Percentiles rank a stretch among this genome's conserved stretches.
phyloP scores from a whole-genome alignment of 2,797 vertebrate species.

The Dendrocincla tyrannina region DNA sequence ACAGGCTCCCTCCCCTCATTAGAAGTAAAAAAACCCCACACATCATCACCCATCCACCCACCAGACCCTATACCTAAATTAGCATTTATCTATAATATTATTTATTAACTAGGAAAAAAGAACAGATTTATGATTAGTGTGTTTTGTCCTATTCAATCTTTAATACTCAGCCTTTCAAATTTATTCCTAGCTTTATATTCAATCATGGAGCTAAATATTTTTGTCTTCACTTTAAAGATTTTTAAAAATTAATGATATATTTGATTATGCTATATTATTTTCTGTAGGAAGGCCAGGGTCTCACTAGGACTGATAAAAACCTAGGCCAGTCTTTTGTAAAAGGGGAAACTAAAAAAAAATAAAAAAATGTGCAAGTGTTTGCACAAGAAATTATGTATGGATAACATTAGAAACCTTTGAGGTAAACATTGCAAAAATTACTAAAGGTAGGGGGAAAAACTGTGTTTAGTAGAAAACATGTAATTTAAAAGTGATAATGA shows the following conservation, averaged over 20 bases:
- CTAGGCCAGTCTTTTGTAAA: not conserved
- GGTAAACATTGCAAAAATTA: not conserved
- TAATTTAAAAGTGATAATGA: not conserved
- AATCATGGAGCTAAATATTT: not conserved
- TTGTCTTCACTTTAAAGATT: not conserved
- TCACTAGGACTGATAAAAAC: not conserved
- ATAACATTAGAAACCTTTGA: not conserved
- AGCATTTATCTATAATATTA: not conserved
- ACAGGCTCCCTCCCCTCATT: not conserved
- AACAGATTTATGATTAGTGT: not conserved
- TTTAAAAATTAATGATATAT: not conserved
- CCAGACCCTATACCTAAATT: not conserved
- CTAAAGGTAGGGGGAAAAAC: not conserved
- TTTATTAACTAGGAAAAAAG: not conserved
- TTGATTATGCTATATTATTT: not conserved
- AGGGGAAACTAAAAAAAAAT: not conserved
- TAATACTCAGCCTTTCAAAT: not conserved
- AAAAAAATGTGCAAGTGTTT: not conserved
- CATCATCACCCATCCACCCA: not conserved
- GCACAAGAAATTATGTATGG: not conserved
- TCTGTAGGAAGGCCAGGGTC: not conserved
- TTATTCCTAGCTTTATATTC: not conserved
- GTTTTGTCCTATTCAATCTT: not conserved
- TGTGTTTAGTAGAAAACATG: not conserved
- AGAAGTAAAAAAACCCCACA: fast-evolving